Conservation (phyloP, 2,888 invertebrate species). For the Troilus luridus region DNA sequence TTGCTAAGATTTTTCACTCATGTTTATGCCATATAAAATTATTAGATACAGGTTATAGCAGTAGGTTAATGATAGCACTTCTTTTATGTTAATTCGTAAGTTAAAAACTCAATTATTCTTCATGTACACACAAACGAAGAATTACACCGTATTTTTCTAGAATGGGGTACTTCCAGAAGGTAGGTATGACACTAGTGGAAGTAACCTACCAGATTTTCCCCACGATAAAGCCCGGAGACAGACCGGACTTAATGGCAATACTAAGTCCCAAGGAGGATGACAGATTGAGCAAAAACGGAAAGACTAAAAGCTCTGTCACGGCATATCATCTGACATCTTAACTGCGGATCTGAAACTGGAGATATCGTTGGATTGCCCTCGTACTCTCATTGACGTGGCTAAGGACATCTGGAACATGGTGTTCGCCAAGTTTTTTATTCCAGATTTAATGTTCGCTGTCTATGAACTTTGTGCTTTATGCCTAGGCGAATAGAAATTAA, state of each 20-base stretch:
- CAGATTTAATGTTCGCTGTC: neutral
- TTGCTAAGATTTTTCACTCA: too few species aligned
- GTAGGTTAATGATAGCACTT: too few species aligned
- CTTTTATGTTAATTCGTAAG: too few species aligned
- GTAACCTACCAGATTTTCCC: neutral
- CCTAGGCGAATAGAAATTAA: neutral
- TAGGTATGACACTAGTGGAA: neutral
- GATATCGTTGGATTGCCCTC: neutral
- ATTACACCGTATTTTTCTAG: too few species aligned
- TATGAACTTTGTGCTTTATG: neutral
- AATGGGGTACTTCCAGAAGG: neutral
- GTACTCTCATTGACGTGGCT: neutral
- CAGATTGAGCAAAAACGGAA: slow-evolving; percentile 39
- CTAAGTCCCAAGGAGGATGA: slow-evolving; percentile 20
- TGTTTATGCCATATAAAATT: too few species aligned
- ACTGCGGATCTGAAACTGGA: slow-evolving; percentile 5
- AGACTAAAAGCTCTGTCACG: slow-evolving; percentile 32
- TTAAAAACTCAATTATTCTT: too few species aligned
- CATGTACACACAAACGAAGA: too few species aligned
- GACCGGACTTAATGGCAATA: slow-evolving; percentile 8
- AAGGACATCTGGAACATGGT: neutral
- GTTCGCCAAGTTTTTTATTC: neutral
- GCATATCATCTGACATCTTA: slow-evolving; percentile 40
- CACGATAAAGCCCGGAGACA: neutral
- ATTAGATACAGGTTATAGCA: too few species aligned